Percentiles rank a stretch among this genome's conserved stretches.
phyloP scores from a whole-genome alignment of 2,888 invertebrate species.

The Melieria crassipennis region DNA sequence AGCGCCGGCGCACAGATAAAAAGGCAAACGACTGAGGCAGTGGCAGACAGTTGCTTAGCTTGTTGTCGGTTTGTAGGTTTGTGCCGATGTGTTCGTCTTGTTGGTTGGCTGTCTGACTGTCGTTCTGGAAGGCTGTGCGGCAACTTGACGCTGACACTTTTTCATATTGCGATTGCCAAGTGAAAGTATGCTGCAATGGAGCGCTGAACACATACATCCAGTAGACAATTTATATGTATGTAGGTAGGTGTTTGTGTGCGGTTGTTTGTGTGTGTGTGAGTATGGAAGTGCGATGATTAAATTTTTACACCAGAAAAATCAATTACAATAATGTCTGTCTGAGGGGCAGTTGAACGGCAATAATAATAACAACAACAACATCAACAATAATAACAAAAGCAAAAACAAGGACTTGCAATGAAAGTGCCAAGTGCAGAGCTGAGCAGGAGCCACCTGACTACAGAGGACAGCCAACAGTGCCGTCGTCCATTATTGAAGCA shows the following conservation, averaged over 20 bases:
- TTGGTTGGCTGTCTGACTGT: too few species aligned
- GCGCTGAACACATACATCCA: too few species aligned
- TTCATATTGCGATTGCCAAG: too few species aligned
- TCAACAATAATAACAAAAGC: constrained; percentile 2
- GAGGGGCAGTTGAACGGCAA: constrained; percentile 36
- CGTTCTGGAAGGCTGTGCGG: too few species aligned
- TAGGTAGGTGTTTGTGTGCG: neutral
- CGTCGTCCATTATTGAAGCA: constrained; percentile 12
- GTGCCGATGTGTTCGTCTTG: too few species aligned
- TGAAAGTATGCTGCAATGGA: too few species aligned
- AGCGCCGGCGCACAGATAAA: too few species aligned
- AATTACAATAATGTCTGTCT: constrained; percentile 51
- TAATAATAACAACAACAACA: constrained; percentile 14
- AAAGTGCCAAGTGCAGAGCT: constrained; percentile 13
- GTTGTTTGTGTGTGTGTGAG: neutral
- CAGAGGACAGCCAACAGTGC: neutral
- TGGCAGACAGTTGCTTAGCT: too few species aligned
- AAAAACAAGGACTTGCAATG: neutral
- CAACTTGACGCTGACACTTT: too few species aligned
- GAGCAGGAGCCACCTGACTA: neutral
- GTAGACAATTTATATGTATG: neutral
- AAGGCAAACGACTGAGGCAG: too few species aligned
- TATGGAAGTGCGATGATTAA: constrained; percentile 45
- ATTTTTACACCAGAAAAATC: constrained; percentile 52
- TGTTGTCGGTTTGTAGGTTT: too few species aligned